These are phyloP conservation scores for Heliothis virescens DNA, from an alignment of 1,140 invertebrate species.

Conservation along the genomic window DNA sequence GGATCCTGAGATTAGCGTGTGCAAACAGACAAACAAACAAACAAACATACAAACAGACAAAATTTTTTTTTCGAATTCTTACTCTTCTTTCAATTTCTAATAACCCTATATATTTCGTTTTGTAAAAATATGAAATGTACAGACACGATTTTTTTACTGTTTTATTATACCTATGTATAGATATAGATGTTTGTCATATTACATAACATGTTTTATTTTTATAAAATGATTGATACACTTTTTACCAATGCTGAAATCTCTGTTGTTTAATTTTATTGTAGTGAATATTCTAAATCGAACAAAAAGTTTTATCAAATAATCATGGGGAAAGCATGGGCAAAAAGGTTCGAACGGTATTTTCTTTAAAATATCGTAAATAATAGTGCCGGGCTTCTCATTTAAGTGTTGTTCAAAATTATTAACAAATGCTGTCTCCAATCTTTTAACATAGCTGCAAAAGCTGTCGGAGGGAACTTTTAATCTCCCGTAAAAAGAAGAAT, in stretches of 20 bases:
- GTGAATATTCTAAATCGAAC: not conserved
- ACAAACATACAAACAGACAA: too few relatives aligned
- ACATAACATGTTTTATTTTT: not conserved
- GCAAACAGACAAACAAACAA: too few relatives aligned
- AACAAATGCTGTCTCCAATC: not conserved
- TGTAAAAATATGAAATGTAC: too few relatives aligned
- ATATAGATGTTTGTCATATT: too few relatives aligned
- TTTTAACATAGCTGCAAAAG: not conserved
- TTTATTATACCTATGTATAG: too few relatives aligned
- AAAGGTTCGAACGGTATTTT: not conserved
- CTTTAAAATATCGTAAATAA: not conserved
- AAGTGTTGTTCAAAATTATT: not conserved
- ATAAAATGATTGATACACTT: not conserved
- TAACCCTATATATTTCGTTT: too few relatives aligned
- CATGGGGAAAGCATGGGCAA: not conserved
- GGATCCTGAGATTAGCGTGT: too few relatives aligned
- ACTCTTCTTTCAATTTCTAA: too few relatives aligned
- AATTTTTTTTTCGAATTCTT: too few relatives aligned
- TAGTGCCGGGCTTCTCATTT: not conserved
- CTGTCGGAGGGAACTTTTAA: not conserved
- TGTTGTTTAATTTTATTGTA: not conserved
- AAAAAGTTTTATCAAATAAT: constrained; percentile 7
- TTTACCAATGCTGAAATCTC: not conserved
- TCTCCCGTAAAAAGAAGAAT: not conserved
- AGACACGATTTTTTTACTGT: too few relatives aligned